These are phyloP conservation scores for Rhagoletis pomonella DNA, from an alignment of 1,140 invertebrate species.

Conservation along the genomic window DNA sequence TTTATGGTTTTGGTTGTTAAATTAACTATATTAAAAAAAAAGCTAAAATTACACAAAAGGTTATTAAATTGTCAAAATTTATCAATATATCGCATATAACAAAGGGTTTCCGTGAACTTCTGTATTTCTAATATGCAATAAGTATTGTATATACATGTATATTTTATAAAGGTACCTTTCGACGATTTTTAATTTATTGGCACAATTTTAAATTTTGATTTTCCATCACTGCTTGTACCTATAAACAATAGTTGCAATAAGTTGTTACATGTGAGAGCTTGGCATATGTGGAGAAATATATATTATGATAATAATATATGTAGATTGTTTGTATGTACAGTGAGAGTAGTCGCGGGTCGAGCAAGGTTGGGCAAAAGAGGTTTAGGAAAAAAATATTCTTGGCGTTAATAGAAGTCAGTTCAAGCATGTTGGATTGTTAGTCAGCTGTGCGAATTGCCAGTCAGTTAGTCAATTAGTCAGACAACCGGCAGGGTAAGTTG, in stretches of 20 bases:
- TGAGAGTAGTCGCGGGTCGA: neutral
- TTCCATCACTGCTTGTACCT: neutral
- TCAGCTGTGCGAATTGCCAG: conserved; percentile 49
- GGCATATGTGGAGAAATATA: neutral
- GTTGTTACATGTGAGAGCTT: neutral
- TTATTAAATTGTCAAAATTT: no score
- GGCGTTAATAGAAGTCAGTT: conserved; percentile 37
- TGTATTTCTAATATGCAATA: no score
- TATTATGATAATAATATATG: neutral
- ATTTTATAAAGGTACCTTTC: no score
- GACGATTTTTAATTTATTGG: no score
- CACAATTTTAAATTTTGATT: no score
- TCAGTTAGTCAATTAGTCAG: conserved; percentile 50
- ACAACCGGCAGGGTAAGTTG: neutral
- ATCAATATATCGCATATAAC: no score
- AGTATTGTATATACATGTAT: no score
- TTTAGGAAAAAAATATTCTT: neutral
- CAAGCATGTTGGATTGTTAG: conserved; percentile 22
- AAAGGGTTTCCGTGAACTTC: no score
- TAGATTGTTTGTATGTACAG: conserved; percentile 12
- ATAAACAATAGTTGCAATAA: conserved; percentile 42
- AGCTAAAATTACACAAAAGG: no score
- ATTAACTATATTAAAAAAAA: no score
- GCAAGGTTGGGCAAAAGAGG: neutral
- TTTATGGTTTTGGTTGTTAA: no score